Conservation (phyloP, 2,113 vertebrate species). For the Python bivittatus region DNA sequence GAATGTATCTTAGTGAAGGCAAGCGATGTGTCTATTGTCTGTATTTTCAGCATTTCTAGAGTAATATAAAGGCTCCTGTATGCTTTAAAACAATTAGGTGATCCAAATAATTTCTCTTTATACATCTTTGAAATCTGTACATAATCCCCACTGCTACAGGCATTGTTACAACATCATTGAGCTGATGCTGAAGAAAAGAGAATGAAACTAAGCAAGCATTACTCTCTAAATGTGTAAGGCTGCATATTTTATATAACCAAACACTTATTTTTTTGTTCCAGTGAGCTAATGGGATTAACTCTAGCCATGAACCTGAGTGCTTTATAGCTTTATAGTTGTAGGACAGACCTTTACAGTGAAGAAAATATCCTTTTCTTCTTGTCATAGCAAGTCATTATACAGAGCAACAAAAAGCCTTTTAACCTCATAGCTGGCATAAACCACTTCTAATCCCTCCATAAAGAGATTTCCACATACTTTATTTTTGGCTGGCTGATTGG, state of each 20-base stretch:
- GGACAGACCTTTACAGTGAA: not conserved
- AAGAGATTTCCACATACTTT: not conserved
- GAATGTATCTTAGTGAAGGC: slow-evolving; percentile 57
- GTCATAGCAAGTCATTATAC: not conserved
- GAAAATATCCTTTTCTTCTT: not conserved
- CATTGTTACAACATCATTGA: not conserved
- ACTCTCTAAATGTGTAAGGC: not conserved
- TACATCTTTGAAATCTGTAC: slow-evolving; percentile 35
- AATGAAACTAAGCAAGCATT: not conserved
- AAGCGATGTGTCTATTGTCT: slow-evolving; percentile 70
- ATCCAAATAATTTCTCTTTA: slow-evolving; percentile 75
- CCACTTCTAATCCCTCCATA: not conserved
- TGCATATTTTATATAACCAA: not conserved
- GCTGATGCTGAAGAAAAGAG: not conserved
- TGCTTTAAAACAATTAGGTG: slow-evolving; percentile 64
- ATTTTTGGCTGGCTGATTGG: not conserved
- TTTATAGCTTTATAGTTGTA: not conserved
- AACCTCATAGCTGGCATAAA: not conserved
- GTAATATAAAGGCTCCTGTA: slow-evolving; percentile 77
- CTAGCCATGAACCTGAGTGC: not conserved
- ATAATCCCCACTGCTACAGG: not conserved
- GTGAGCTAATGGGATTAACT: not conserved
- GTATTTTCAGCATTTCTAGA: slow-evolving; percentile 70
- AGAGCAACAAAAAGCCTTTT: not conserved
- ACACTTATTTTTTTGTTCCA: not conserved